Evolutionary conservation across 2,113 vertebrate genomes (phyloP).

Genomic region (Sinocyclocheilus anshuiensis): DNA sequence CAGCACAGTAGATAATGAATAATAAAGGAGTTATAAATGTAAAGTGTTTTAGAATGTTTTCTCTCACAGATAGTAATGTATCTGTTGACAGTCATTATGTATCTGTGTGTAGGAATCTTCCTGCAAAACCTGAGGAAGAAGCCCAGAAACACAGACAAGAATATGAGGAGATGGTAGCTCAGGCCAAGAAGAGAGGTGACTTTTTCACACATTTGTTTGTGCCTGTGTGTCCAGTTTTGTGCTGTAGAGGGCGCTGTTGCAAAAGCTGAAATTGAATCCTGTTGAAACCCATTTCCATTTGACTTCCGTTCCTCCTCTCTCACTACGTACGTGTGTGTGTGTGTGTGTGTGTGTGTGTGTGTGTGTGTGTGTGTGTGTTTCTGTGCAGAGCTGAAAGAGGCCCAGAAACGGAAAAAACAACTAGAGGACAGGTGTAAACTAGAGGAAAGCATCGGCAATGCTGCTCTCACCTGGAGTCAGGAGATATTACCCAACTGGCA

Average conservation of each 20-base stretch:
- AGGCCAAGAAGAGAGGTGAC: slow-evolving; percentile 90
- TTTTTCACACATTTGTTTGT: slow-evolving; percentile 50
- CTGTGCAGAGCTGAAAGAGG: slow-evolving; percentile 91
- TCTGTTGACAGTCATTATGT: slow-evolving; percentile 5
- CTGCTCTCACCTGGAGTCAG: slow-evolving; percentile 94
- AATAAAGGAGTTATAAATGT: background rate
- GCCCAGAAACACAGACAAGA: slow-evolving; percentile 92
- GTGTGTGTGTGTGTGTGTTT: background rate
- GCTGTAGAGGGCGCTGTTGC: slow-evolving; percentile 8
- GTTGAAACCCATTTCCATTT: background rate
- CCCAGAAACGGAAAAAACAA: slow-evolving; percentile 94
- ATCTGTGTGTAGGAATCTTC: slow-evolving; percentile 83
- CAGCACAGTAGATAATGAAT: background rate
- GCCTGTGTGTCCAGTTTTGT: background rate
- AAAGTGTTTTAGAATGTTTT: background rate
- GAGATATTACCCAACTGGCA: slow-evolving; percentile 98
- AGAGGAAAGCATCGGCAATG: slow-evolving; percentile 94
- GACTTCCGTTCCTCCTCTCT: background rate
- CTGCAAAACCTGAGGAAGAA: slow-evolving; percentile 94
- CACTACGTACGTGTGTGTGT: background rate
- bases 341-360: background rate
- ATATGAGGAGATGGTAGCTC: slow-evolving; percentile 96
- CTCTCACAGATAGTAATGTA: background rate
- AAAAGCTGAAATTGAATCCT: background rate
- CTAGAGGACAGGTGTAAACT: slow-evolving; percentile 93